Base-by-base conservation (phyloP, 1,140 invertebrate genomes). In the Trachymyrmex cornetzi region DNA sequence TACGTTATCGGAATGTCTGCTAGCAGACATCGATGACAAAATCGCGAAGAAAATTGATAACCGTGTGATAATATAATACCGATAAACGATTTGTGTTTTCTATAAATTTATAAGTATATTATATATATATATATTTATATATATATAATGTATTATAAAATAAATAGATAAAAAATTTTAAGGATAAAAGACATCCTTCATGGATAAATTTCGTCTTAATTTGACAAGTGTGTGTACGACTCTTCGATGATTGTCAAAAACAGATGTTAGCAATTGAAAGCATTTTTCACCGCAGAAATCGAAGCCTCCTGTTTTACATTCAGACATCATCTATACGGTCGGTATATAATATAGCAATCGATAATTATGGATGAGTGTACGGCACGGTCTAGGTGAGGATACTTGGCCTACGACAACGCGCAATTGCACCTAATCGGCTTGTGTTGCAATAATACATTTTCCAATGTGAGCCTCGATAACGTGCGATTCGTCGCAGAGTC, bases 311-410 rank as follows among this genome's bases (percentile, higher is more conserved):
- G 67, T 74, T 50, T 30, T 16, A 19, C n/a, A 2, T 22, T 14
- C 6, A 82, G 2, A 19, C 34, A 30, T 48, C 67, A 22, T 48
- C 66, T n/a, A 44, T 19, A 74, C 9, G 7, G 34, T 71, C 34
- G 53, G 64, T 66, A 38, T 82, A 30, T 34, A 75, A 63, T 19
- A 50, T 19, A 50, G 69, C n/a, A 75, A 84, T 84, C 80, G 38
- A 84, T 84, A 84, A 84, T 84, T 84, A 75, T 30, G 22, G 12
- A 61, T 2, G 22, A 61, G 4, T 74, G 24, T 16, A 69, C 2
- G 14, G 19, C 48, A 14, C 14, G 44, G 66, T 81, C 22, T 44
- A 72, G n/a, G 22, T 14, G 27, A 11, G 22, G 27, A 57, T 24
- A 34, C 22, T 24, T 24, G 66, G 66, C 79, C 9, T 48, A 12